Percentiles rank a stretch among this genome's conserved stretches.
Conservation (phyloP, 2,113 vertebrate species). For the Oriolus oriolus region DNA sequence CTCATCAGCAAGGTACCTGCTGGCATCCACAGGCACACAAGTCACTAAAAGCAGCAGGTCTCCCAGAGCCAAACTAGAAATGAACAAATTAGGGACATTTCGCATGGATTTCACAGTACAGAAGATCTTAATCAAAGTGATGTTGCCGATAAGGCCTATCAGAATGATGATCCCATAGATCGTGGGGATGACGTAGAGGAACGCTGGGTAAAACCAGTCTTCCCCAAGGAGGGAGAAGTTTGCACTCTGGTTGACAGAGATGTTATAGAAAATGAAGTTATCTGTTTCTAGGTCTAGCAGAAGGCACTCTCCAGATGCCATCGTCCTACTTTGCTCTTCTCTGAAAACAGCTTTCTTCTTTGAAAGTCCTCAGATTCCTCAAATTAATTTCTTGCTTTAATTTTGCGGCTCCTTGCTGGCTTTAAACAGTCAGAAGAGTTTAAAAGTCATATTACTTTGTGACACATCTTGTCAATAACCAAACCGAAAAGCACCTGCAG, state of each 20-base stretch:
- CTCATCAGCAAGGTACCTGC: conserved; percentile 87
- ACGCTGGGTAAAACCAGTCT: conserved; percentile 75
- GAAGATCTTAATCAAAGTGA: conserved; percentile 93
- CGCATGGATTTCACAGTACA: conserved; percentile 88
- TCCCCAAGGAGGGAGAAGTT: conserved; percentile 52
- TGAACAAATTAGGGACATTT: conserved; percentile 91
- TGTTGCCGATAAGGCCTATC: conserved; percentile 89
- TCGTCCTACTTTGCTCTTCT: conserved; percentile 39
- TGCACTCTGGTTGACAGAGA: conserved; percentile 57
- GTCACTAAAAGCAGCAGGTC: conserved; percentile 91
- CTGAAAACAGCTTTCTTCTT: neutral
- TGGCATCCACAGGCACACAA: conserved; percentile 96
- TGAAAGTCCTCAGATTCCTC: neutral
- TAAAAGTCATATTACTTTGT: neutral
- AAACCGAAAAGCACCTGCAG: neutral
- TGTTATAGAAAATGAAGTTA: conserved; percentile 53
- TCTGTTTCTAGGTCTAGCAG: conserved; percentile 62
- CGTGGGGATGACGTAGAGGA: conserved; percentile 81
- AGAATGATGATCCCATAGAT: conserved; percentile 86
- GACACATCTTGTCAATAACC: neutral
- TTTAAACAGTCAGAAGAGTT: neutral
- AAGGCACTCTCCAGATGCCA: conserved; percentile 72
- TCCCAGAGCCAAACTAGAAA: conserved; percentile 92
- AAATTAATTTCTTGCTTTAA: neutral
- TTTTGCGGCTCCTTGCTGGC: neutral